Conservation (phyloP, 2,113 vertebrate genomes). For the Varanus komodoensis region DNA sequence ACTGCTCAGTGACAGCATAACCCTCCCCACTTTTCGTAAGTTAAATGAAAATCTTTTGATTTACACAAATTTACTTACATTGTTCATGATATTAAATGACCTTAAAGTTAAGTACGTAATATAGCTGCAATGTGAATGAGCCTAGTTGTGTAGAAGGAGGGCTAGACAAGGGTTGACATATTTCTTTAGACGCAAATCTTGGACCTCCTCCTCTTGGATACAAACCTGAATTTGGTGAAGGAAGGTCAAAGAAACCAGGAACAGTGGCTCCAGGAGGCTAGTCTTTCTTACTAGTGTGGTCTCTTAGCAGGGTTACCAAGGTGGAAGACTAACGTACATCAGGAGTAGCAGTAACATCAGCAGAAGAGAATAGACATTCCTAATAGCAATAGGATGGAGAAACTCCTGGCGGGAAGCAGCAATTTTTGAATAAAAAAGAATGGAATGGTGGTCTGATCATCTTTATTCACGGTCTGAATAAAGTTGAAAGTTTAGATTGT, state of each 20-base stretch:
- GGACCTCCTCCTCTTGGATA: too few species aligned
- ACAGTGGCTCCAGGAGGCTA: too few species aligned
- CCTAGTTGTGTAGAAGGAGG: neutral
- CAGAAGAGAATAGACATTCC: too few species aligned
- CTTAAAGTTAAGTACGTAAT: neutral
- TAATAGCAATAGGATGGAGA: too few species aligned
- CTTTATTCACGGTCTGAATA: neutral
- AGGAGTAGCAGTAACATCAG: too few species aligned
- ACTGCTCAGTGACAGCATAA: neutral
- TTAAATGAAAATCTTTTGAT: neutral
- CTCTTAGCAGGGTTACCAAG: too few species aligned
- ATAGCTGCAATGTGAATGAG: neutral
- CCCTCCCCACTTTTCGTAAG: too few species aligned
- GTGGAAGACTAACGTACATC: too few species aligned
- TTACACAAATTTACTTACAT: neutral
- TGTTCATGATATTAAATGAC: neutral
- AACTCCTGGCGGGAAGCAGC: too few species aligned
- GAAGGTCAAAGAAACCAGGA: too few species aligned
- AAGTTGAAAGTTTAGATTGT: neutral
- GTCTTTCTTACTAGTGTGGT: too few species aligned
- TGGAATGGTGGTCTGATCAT: slow-evolving; percentile 45
- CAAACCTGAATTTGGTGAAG: too few species aligned
- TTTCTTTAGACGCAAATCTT: neutral
- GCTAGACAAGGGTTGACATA: neutral
- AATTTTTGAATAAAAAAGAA: neutral